Conservation (phyloP, 2,888 invertebrate species). For the Diadromus collaris region DNA sequence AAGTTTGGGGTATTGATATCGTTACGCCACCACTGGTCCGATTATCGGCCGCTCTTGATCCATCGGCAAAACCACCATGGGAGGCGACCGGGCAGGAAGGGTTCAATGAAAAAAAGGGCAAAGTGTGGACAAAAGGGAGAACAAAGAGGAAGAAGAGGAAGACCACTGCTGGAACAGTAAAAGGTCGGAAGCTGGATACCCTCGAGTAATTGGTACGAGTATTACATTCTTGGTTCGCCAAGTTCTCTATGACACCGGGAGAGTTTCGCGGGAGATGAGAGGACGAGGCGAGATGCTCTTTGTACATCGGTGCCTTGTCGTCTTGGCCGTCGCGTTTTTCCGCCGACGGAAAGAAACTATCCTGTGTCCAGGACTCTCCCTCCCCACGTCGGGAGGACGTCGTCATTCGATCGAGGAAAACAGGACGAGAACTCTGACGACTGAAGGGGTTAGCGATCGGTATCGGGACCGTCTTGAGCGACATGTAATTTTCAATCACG, state of each 20-base stretch:
- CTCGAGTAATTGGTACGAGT: slow-evolving; percentile 76
- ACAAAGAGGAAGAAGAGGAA: slow-evolving; percentile 12
- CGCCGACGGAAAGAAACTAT: slow-evolving; percentile 4
- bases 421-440: not conserved
- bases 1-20: no score
- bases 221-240: slow-evolving; percentile 76
- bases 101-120: slow-evolving; percentile 5
- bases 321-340: slow-evolving; percentile 32
- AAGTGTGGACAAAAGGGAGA: slow-evolving; percentile 18
- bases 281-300: slow-evolving; percentile 68
- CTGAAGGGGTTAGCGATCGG: not conserved
- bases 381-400: not conserved
- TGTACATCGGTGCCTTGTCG: slow-evolving; percentile 67
- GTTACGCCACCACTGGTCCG: no score
- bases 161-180: not conserved
- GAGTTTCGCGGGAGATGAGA: slow-evolving; percentile 41
- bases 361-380: not conserved
- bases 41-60: no score
- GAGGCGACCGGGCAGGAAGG: not conserved
- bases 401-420: not conserved
- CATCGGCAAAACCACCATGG: no score
- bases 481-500: not conserved
- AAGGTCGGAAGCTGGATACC: slow-evolving; percentile 54
- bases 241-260: slow-evolving; percentile 32
- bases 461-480: not conserved